phyloP scores from a whole-genome alignment of 2,888 invertebrate genomes.

The Escarpia spicata region DNA sequence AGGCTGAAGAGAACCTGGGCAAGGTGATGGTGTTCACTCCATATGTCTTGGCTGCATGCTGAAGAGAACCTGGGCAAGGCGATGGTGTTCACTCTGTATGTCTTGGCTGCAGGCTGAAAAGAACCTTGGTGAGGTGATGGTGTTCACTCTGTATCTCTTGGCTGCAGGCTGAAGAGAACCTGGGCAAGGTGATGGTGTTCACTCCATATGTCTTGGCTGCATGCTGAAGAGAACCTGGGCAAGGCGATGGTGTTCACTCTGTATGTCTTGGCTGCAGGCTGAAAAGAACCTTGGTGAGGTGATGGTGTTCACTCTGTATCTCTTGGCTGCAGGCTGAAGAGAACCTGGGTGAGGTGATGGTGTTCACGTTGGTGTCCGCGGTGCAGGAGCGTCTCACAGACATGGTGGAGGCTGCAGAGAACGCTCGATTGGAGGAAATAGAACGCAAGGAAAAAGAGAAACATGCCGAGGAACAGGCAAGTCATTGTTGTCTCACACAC shows the following conservation, averaged over 20 bases:
- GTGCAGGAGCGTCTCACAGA: slow-evolving; percentile 88
- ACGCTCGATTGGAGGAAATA: slow-evolving; percentile 74
- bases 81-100: slow-evolving; percentile 88
- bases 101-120: slow-evolving; percentile 74
- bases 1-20: slow-evolving; percentile 88
- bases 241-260: slow-evolving; percentile 98
- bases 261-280: slow-evolving; percentile 67
- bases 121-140: slow-evolving; percentile 96
- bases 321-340: slow-evolving; percentile 74
- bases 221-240: slow-evolving; percentile 83
- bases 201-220: slow-evolving; percentile 79
- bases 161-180: slow-evolving; percentile 80
- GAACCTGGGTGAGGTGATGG: slow-evolving; percentile 96
- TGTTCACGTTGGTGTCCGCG: slow-evolving; percentile 92
- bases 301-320: slow-evolving; percentile 71
- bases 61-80: slow-evolving; percentile 94
- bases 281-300: slow-evolving; percentile 82
- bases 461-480: slow-evolving; percentile 88
- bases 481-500: slow-evolving; percentile 17
- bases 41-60: slow-evolving; percentile 67
- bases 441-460: slow-evolving; percentile 75
- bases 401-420: slow-evolving; percentile 81
- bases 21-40: slow-evolving; percentile 98
- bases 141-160: slow-evolving; percentile 78
- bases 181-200: slow-evolving; percentile 98